Base-by-base conservation (phyloP, 1,140 invertebrate genomes). In the Calephelis virginiensis region DNA sequence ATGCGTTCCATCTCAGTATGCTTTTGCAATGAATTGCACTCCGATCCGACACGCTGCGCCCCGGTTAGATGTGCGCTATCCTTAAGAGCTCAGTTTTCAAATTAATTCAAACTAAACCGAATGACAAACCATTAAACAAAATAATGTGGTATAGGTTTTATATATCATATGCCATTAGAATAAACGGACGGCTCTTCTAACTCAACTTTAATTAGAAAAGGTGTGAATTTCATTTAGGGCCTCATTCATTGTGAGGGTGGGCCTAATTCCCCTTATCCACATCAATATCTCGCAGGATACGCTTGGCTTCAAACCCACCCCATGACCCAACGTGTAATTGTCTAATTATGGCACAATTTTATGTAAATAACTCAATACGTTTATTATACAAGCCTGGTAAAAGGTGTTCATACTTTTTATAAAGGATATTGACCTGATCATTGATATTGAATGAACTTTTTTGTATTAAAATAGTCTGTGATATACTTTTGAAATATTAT, bases 151-250 rank as follows among this genome's bases (percentile, higher is more conserved):
- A 37, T 5, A 12, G 28, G 12, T 56, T 56, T 56, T 56, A 56
- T 56, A 56, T 56, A 56, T 56, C 53, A 56, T 56, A 56, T 28
- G 56, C 64, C 66, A 64, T 69, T 64, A 64, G 66, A 66, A 43
- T 43, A 43, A 43, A 66, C 17, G 62, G 59, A 68, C 66, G 63
- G 46, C 56, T 65, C 46, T 69, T 69, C 79, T 84, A 84, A 85
- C 84, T 82, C 76, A 84, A 83, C 84, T 82, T 75, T 86, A 86
- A 89, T 89, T 86, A 89, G 80, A 74, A 68, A 84, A 86, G 86
- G 86, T 89, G 85, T 89, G 83, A 89, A 87, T 86, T 81, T 83
- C 82, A 76, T 81, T 71, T 77, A 81, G 75, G 77, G 77, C 70
- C 76, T 83, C 72, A 73, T 77, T 72, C 77, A 72, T 79, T 73